Conservation (phyloP, 2,888 invertebrate genomes). For the Entomobrya proxima region DNA sequence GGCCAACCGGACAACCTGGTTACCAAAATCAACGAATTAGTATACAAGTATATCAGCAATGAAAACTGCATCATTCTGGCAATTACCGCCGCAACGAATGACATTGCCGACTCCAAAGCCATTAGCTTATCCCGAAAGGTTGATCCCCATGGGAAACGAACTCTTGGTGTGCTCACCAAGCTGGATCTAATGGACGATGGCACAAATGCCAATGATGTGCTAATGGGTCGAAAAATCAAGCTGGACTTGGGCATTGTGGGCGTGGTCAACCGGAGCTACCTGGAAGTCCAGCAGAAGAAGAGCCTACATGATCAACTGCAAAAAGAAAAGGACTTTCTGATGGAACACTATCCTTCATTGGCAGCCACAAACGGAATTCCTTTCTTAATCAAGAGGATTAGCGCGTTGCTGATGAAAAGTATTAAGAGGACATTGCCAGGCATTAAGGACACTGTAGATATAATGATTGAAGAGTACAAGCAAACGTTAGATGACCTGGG, state of each 20-base stretch:
- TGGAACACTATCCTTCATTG: constrained; percentile 96
- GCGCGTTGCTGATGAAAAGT: constrained; percentile 98
- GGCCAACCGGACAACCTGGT: constrained; percentile 89
- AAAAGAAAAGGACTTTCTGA: constrained; percentile 95
- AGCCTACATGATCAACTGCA: constrained; percentile 86
- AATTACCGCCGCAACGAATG: background rate
- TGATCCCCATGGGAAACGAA: background rate
- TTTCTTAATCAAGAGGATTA: constrained; percentile 96
- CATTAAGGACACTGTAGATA: constrained; percentile 78
- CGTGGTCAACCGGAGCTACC: constrained; percentile 98
- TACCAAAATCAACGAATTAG: constrained; percentile 94
- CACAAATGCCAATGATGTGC: constrained; percentile 99
- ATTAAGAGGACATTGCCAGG: constrained; percentile 98
- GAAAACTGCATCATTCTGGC: background rate
- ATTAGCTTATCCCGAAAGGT: background rate
- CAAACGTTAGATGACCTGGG: background rate
- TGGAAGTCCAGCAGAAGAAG: constrained; percentile 82
- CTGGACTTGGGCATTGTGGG: constrained; percentile 99
- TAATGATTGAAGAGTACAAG: background rate
- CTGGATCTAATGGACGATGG: background rate
- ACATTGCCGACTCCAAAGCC: constrained; percentile 2
- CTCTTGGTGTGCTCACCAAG: background rate
- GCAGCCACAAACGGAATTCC: constrained; percentile 97
- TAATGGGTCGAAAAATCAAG: constrained; percentile 97
- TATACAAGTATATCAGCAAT: constrained; percentile 86